Conservation (phyloP, 2,797 vertebrate genomes). For the Garrulus glandarius region DNA sequence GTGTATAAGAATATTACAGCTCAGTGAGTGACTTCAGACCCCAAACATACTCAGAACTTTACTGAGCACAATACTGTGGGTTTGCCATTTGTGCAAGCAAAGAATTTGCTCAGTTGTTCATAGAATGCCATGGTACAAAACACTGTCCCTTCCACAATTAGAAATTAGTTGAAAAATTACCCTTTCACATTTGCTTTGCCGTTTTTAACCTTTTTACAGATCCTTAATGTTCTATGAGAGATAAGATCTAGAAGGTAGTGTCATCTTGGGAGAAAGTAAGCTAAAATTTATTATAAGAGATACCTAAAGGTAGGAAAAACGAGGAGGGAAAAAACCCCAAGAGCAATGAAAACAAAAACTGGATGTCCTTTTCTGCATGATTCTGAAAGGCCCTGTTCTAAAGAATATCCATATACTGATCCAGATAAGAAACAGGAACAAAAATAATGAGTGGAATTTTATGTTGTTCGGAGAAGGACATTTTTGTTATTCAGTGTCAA, state of each 20-base stretch:
- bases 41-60: not conserved
- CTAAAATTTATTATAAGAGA: not conserved
- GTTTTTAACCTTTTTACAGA: not conserved
- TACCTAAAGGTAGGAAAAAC: not conserved
- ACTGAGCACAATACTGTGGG: not conserved
- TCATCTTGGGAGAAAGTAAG: not conserved
- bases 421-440: not conserved
- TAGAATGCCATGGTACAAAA: not conserved
- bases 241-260: not conserved
- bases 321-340: fast-evolving
- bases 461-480: not conserved
- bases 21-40: not conserved
- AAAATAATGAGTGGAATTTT: not conserved
- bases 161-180: not conserved
- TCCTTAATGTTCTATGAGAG: not conserved
- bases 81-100: not conserved
- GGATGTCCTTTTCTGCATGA: not conserved
- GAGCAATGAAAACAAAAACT: not conserved
- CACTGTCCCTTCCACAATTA: not conserved
- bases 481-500: not conserved
- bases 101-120: not conserved
- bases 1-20: not conserved
- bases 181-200: not conserved
- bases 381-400: not conserved
- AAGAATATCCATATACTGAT: not conserved